These are phyloP conservation scores for Theocolax elegans DNA, from an alignment of 1,140 invertebrate genomes.

Conservation along the genomic window DNA sequence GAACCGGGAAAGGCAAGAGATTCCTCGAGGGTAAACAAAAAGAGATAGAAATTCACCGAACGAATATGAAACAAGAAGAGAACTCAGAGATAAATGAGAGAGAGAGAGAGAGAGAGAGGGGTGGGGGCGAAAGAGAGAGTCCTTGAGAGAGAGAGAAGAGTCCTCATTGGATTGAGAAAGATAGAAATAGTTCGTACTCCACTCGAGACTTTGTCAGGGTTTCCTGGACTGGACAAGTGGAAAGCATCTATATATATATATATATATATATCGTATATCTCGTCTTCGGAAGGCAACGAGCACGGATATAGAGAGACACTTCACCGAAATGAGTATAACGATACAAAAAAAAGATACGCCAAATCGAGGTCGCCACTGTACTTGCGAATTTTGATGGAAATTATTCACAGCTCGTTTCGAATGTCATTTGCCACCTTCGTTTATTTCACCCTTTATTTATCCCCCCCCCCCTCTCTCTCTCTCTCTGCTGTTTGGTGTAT, in stretches of 20 bases:
- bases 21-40: too few relatives aligned
- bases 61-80: too few relatives aligned
- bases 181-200: too few relatives aligned
- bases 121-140: conserved; percentile 54
- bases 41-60: too few relatives aligned
- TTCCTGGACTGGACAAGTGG: too few relatives aligned
- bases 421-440: conserved; percentile 29
- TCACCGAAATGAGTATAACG: not conserved
- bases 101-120: conserved; percentile 53
- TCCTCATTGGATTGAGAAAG: conserved; percentile 43
- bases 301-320: conserved; percentile 1
- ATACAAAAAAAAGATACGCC: conserved; percentile 34
- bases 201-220: conserved; percentile 65
- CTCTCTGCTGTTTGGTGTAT: too few relatives aligned
- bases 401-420: conserved; percentile 35
- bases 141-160: conserved; percentile 48
- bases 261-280: too few relatives aligned
- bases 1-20: too few relatives aligned
- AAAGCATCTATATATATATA: too few relatives aligned
- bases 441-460: conserved; percentile 17
- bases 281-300: conserved; percentile 52
- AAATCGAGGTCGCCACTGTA: conserved; percentile 38
- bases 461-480: too few relatives aligned
- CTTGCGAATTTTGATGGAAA: conserved; percentile 28
- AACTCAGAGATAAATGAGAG: conserved; percentile 24